These are phyloP conservation scores for Salpingus planirostris DNA, from an alignment of 2,888 invertebrate species.

Conservation along the genomic window DNA sequence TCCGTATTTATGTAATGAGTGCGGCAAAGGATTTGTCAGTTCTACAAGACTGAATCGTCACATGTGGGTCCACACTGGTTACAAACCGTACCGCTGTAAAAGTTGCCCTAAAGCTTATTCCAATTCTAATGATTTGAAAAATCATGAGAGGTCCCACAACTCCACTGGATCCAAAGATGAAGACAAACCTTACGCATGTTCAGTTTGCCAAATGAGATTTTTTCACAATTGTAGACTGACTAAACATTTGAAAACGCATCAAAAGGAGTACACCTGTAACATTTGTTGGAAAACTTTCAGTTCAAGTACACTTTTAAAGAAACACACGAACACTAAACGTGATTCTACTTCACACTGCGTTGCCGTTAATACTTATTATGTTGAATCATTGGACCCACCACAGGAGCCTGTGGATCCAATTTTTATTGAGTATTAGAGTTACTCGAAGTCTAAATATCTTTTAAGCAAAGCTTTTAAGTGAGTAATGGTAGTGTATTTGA, in stretches of 20 bases:
- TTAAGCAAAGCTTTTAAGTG: too few species aligned
- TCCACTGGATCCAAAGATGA: conserved; percentile 17
- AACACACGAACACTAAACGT: conserved; percentile 27
- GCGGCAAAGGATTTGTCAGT: conserved; percentile 37
- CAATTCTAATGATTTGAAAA: conserved; percentile 33
- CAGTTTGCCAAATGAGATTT: conserved; percentile 31
- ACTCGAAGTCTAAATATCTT: too few species aligned
- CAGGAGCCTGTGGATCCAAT: too few species aligned
- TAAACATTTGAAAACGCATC: conserved; percentile 44
- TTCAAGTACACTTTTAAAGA: conserved; percentile 22
- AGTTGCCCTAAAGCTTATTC: conserved; percentile 33
- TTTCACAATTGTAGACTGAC: conserved; percentile 40
- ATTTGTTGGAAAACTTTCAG: conserved; percentile 29
- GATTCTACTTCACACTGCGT: too few species aligned
- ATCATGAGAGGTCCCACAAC: conserved; percentile 28
- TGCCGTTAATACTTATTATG: too few species aligned
- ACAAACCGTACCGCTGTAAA: conserved; percentile 33
- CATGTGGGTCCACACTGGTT: conserved; percentile 37
- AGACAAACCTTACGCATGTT: conserved; percentile 31
- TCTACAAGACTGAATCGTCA: conserved; percentile 35
- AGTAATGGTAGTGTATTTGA: too few species aligned
- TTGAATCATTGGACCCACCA: too few species aligned
- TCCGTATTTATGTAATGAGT: conserved; percentile 36
- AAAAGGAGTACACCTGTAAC: conserved; percentile 26
- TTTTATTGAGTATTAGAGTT: too few species aligned